A percentile compares a stretch with the other conserved stretches of the same genome.
Evolutionary conservation across 2,888 invertebrate species (phyloP).

Genomic region (Caenorhabditis uteleia): DNA sequence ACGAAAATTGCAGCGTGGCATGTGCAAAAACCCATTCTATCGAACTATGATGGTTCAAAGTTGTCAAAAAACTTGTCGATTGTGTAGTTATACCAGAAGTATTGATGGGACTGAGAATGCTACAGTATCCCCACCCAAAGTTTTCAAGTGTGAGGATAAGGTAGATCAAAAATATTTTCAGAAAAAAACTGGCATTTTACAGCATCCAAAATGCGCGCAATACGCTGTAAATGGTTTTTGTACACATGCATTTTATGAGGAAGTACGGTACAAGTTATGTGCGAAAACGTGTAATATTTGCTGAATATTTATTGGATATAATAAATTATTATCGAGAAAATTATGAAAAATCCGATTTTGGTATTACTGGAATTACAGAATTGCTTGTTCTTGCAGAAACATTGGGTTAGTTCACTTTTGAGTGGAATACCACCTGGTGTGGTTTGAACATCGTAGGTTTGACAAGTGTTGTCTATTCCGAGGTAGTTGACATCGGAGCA

Average conservation of each 20-base stretch:
- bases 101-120: slow-evolving; percentile 16
- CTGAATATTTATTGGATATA: slow-evolving; percentile 2
- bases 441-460: slow-evolving; percentile 34
- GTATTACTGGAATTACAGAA: slow-evolving; percentile 42
- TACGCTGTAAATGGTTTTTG: slow-evolving; percentile 46
- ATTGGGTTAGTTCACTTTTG: slow-evolving; percentile 35
- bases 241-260: slow-evolving; percentile 27
- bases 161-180: slow-evolving; percentile 7
- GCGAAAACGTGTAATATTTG: slow-evolving; percentile 45
- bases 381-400: slow-evolving; percentile 49
- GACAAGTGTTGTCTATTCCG: slow-evolving; percentile 45
- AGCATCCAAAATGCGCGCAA: slow-evolving; percentile 28
- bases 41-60: slow-evolving; percentile 28
- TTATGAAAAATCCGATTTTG: no score
- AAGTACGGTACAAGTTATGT: slow-evolving; percentile 28
- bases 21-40: slow-evolving; percentile 38
- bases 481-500: slow-evolving; percentile 50
- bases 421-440: slow-evolving; percentile 45
- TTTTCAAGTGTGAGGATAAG: not conserved
- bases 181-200: no score
- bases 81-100: slow-evolving; percentile 24
- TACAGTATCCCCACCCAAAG: not conserved
- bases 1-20: slow-evolving; percentile 27
- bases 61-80: slow-evolving; percentile 39
- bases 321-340: not conserved